Base-by-base conservation (phyloP, 2,888 invertebrate species). In the Blera fallax region DNA sequence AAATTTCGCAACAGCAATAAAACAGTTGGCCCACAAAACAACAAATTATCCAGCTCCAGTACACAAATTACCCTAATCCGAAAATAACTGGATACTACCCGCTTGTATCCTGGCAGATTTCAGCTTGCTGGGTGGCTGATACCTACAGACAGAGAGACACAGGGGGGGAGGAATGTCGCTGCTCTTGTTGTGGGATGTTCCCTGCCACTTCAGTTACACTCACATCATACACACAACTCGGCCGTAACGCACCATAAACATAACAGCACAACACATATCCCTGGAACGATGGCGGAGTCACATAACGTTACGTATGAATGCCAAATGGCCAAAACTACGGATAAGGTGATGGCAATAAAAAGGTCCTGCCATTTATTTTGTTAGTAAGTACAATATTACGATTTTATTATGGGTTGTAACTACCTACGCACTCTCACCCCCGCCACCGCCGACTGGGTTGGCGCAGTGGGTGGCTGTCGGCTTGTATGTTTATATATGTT, bases 1-100 rank as follows among this genome's bases (percentile, higher is more conserved):
- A 85, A 85, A 85, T 85, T 85, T 72, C 80, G 70, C 70, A 76
- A 62, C 48, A 72, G 80, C 85, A 85, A 85, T 85, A 80, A 85
- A 85, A 70, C 85, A 85, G 85, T 85, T 85, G 80, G 85, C 76
- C 85, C 85, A 77, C 80, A 85, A 85, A 85, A 85, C 85, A 85
- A 85, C 85, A 85, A 85, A 85, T 85, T 85, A 85, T 85, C 80
- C 85, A 70, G 65, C 85, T 81, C 80, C 80, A 85, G 85, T 85
- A 81, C 85, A 85, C 85, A 85, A 85, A 85, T 85, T 85, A 85
- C 80, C 85, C 76, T 85, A 85, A 85, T 85, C 80, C 85, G 54
- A 60, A 77, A 80, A 85, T 76, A 80, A 85, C 72, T 85, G 85
- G 76, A 67, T 67, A 67, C 56, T 58, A 76, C 54, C 56, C 40